These are phyloP conservation scores for Argyrosomus regius DNA, from an alignment of 2,797 vertebrate genomes.

Conservation along the genomic window DNA sequence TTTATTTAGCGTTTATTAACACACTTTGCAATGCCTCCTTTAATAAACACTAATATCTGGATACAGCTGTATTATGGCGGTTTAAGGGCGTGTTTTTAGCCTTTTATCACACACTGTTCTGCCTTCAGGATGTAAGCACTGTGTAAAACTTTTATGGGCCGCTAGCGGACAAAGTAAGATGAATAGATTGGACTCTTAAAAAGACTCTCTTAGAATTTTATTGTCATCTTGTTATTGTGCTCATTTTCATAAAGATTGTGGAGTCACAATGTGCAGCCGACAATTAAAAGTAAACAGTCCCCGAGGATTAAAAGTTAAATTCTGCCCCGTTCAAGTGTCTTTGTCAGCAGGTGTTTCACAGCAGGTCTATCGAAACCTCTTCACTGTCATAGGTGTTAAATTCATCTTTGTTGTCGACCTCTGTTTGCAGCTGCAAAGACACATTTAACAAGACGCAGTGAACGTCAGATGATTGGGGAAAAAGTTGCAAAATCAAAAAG, in stretches of 20 bases:
- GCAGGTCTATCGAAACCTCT: no score
- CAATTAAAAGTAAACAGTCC: not conserved
- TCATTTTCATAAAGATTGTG: not conserved
- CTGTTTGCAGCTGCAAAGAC: not conserved
- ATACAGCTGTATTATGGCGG: not conserved
- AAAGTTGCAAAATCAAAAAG: constrained; percentile 5
- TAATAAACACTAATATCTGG: not conserved
- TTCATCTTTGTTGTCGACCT: not conserved
- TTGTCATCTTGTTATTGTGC: not conserved
- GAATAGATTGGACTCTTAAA: not conserved
- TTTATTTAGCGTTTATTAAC: not conserved
- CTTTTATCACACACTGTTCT: not conserved
- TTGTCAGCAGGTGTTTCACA: not conserved
- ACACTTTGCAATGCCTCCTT: not conserved
- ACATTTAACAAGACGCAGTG: not conserved
- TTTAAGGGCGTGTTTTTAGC: no score
- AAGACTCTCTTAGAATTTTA: no score
- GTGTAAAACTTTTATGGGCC: not conserved
- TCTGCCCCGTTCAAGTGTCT: no score
- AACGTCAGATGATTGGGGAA: not conserved
- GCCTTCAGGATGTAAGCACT: not conserved
- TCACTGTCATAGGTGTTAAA: not conserved
- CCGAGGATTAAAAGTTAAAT: not conserved
- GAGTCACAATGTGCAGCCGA: not conserved
- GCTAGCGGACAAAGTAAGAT: not conserved